These are phyloP conservation scores for Amphibalanus amphitrite DNA, from an alignment of 1,140 invertebrate genomes.

Conservation along the genomic window DNA sequence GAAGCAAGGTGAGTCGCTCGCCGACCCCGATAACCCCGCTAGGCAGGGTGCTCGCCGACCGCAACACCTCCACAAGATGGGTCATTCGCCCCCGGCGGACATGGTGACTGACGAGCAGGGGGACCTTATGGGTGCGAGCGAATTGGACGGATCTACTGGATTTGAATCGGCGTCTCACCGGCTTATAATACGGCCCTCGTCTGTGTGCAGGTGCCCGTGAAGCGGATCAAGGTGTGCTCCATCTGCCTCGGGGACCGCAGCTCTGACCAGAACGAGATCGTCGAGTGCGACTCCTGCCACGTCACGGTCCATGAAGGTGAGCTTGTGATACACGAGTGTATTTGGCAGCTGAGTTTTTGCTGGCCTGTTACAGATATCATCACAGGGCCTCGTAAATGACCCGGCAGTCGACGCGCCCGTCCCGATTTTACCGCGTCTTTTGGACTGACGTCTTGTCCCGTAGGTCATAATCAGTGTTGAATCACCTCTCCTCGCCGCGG, in stretches of 20 bases:
- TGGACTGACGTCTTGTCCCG: neutral
- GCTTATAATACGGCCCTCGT: neutral
- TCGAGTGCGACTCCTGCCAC: constrained; percentile 90
- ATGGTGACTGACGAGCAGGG: too few relatives aligned
- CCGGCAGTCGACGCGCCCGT: neutral
- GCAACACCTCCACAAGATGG: neutral
- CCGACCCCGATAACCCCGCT: too few relatives aligned
- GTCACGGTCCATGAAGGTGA: constrained; percentile 79
- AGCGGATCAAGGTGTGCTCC: constrained; percentile 48
- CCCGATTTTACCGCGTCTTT: neutral
- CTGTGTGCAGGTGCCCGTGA: constrained; percentile 12
- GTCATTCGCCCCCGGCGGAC: too few relatives aligned
- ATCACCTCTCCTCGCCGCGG: too few relatives aligned
- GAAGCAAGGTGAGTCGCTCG: too few relatives aligned
- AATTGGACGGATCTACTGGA: constrained; percentile 8
- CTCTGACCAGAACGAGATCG: constrained; percentile 86
- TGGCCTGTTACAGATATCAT: neutral
- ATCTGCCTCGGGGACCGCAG: constrained; percentile 83
- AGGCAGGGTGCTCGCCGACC: too few relatives aligned
- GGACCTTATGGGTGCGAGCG: too few relatives aligned
- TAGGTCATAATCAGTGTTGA: too few relatives aligned
- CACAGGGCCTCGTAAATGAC: neutral
- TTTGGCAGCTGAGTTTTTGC: neutral
- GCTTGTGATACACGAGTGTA: too few relatives aligned
- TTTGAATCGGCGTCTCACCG: neutral